These are phyloP conservation scores for Halcyon chelicuti DNA, from an alignment of 2,797 vertebrate species.

Conservation along the genomic window DNA sequence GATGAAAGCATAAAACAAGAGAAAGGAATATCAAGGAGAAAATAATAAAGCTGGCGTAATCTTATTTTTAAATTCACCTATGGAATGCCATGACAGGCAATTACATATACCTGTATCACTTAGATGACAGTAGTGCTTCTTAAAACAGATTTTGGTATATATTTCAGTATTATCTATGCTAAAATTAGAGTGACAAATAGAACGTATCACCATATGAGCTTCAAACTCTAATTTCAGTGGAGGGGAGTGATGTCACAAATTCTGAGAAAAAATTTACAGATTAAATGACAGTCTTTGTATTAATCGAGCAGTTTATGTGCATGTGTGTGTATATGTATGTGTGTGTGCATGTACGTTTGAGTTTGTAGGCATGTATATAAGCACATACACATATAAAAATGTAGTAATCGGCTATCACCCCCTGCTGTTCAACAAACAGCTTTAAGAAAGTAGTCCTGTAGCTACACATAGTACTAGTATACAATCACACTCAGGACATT, in stretches of 20 bases:
- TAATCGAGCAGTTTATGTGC: neutral
- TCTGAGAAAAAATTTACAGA: slow-evolving; percentile 6
- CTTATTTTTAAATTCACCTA: neutral
- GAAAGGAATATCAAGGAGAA: neutral
- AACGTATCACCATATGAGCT: neutral
- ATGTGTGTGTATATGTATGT: neutral
- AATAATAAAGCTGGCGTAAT: neutral
- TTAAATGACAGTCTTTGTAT: slow-evolving; percentile 39
- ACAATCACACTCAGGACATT: neutral
- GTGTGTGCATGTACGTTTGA: neutral
- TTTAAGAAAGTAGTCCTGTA: neutral
- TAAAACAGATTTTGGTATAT: neutral
- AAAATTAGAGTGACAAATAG: slow-evolving; percentile 41
- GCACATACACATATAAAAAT: neutral
- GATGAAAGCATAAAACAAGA: slow-evolving; percentile 15
- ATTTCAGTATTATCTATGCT: neutral
- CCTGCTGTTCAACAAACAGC: neutral
- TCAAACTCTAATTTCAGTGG: slow-evolving; percentile 28
- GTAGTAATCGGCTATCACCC: neutral
- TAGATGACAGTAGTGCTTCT: neutral
- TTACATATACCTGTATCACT: neutral
- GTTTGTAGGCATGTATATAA: neutral
- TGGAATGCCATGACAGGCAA: neutral
- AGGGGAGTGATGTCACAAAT: slow-evolving; percentile 17
- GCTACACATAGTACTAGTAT: neutral